A percentile compares a stretch with the other conserved stretches of the same genome.
Evolutionary conservation across 2,888 invertebrate species (phyloP).

Genomic region (Temnothorax unifasciatus): DNA sequence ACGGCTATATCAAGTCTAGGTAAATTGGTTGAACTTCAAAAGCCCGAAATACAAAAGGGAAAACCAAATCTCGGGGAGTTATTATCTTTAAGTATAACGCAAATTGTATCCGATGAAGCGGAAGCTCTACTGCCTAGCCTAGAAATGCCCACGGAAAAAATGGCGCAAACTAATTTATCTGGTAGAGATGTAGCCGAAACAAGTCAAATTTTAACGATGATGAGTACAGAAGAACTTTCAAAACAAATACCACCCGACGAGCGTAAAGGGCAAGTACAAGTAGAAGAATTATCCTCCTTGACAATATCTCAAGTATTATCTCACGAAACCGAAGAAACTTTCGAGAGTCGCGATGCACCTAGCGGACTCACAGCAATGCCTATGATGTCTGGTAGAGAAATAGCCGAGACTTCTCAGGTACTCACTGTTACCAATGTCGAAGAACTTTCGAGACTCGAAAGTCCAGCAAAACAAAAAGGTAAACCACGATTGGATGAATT

Average conservation of each 20-base stretch:
- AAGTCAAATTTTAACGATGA: constrained; percentile 77
- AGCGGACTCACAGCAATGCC: constrained; percentile 70
- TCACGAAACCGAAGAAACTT: constrained; percentile 75
- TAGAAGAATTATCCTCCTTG: constrained; percentile 79
- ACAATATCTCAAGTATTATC: constrained; percentile 78
- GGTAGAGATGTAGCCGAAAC: constrained; percentile 81
- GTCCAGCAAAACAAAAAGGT: constrained; percentile 74
- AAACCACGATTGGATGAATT: constrained; percentile 72
- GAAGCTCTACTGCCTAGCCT: constrained; percentile 72
- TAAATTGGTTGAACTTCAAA: constrained; percentile 70
- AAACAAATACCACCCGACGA: constrained; percentile 72
- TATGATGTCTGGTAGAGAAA: constrained; percentile 82
- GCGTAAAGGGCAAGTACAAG: constrained; percentile 73
- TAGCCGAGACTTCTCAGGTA: constrained; percentile 78
- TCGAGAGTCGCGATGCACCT: constrained; percentile 65
- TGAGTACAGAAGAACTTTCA: constrained; percentile 75
- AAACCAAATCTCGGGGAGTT: constrained; percentile 78
- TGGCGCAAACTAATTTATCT: constrained; percentile 81
- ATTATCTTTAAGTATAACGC: constrained; percentile 74
- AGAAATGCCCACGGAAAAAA: constrained; percentile 81
- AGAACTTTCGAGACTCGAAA: constrained; percentile 60
- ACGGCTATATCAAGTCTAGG: constrained; percentile 77
- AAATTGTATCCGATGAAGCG: constrained; percentile 76
- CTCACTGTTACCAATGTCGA: constrained; percentile 70
- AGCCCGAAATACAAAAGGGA: constrained; percentile 75